Evolutionary conservation across 2,888 invertebrate genomes (phyloP).

Genomic region (Agrochola litura): DNA sequence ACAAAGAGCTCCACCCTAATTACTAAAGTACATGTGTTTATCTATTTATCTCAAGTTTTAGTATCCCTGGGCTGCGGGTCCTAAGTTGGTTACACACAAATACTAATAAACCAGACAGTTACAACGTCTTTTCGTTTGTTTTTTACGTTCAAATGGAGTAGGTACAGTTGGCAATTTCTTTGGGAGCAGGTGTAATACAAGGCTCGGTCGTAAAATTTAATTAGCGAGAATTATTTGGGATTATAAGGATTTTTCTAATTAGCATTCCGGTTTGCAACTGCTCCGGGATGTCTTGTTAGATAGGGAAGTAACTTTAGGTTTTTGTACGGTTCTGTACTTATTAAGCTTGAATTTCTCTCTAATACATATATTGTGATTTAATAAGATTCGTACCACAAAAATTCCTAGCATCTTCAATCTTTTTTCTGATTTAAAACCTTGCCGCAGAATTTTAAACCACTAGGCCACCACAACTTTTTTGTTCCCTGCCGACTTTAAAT

Average conservation of each 20-base stretch:
- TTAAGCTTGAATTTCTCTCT: neutral
- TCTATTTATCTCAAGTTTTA: constrained; percentile 58
- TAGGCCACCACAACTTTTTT: neutral
- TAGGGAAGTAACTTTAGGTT: constrained; percentile 18
- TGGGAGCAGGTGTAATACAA: constrained; percentile 78
- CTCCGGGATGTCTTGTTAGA: constrained; percentile 41
- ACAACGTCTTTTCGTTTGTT: constrained; percentile 62
- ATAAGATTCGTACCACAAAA: neutral
- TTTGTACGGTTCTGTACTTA: constrained; percentile 30
- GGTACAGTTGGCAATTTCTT: constrained; percentile 65
- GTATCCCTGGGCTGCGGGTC: constrained; percentile 33
- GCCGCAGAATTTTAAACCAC: neutral
- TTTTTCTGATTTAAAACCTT: neutral
- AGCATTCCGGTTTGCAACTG: constrained; percentile 61
- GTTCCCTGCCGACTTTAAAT: neutral
- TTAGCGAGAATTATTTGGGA: constrained; percentile 84
- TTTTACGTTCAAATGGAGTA: constrained; percentile 67
- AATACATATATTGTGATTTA: neutral
- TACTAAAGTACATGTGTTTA: constrained; percentile 57
- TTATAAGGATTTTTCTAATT: constrained; percentile 86
- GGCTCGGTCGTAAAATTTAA: constrained; percentile 81
- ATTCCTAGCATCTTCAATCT: neutral
- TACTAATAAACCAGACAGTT: constrained; percentile 71
- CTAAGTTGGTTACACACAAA: constrained; percentile 63
- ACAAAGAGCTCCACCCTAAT: constrained; percentile 46